phyloP scores from a whole-genome alignment of 2,888 invertebrate genomes.

The Tetragonula carbonaria region DNA sequence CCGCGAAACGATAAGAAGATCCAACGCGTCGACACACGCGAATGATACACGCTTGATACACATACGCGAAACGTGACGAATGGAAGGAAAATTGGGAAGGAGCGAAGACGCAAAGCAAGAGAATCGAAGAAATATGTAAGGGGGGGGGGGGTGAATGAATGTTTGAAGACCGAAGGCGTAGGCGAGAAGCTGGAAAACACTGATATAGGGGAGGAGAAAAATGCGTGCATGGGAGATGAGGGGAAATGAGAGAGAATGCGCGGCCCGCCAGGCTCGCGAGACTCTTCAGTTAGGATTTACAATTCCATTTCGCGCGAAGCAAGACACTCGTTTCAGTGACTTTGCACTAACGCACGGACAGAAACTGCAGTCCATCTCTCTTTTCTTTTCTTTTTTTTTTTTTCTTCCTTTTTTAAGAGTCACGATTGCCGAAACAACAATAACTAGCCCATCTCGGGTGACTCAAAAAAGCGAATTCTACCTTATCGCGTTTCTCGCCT shows the following conservation, averaged over 20 bases:
- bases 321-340: conserved; percentile 54
- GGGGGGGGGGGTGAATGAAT: neutral
- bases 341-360: conserved; percentile 28
- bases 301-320: conserved; percentile 51
- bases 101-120: neutral
- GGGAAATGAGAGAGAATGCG: conserved; percentile 46
- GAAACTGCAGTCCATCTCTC: neutral
- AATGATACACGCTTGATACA: neutral
- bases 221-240: conserved; percentile 19
- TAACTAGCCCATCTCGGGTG: too few relatives aligned
- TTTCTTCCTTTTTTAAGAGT: too few relatives aligned
- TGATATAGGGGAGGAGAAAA: conserved; percentile 7
- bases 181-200: conserved; percentile 13
- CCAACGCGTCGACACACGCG: neutral
- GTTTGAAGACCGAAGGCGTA: conserved; percentile 32
- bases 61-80: neutral
- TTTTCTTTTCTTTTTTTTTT: too few relatives aligned
- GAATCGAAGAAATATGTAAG: neutral
- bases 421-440: too few relatives aligned
- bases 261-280: conserved; percentile 5
- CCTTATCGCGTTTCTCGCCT: too few relatives aligned
- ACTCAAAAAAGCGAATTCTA: too few relatives aligned
- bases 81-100: neutral
- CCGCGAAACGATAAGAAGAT: neutral
- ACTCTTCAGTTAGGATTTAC: conserved; percentile 53